A percentile compares a stretch with the other conserved stretches of the same genome.
Evolutionary conservation across 2,113 vertebrate species (phyloP).

Genomic region (Pygoscelis adeliae): DNA sequence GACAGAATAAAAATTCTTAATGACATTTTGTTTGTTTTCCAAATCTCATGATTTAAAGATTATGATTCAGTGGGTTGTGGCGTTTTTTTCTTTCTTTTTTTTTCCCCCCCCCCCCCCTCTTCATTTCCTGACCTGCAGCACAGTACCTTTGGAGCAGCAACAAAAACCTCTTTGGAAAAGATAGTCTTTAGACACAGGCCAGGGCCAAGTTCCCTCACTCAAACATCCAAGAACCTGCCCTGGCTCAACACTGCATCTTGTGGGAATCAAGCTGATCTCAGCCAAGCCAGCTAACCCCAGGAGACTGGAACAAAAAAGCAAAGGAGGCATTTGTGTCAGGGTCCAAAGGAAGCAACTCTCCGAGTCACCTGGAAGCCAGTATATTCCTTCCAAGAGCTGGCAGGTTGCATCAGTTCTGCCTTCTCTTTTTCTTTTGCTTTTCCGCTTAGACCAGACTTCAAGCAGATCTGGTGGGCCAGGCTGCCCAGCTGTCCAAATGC

Average conservation of each 20-base stretch:
- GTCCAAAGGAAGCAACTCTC: not conserved
- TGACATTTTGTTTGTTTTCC: not conserved
- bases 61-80: not conserved
- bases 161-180: not conserved
- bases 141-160: not conserved
- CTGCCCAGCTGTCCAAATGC: not conserved
- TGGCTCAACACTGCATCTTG: not conserved
- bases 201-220: not conserved
- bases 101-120: not conserved
- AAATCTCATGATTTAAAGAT: not conserved
- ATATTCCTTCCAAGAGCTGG: not conserved
- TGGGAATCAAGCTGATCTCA: not conserved
- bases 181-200: not conserved
- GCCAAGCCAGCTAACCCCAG: not conserved
- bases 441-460: not conserved
- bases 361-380: not conserved
- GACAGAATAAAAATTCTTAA: not conserved
- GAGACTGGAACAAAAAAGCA: not conserved
- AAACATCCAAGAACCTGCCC: not conserved
- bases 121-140: not conserved
- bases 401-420: not conserved
- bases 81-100: fast-evolving
- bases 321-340: not conserved
- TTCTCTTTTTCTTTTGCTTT: not conserved
- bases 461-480: not conserved